Base-by-base conservation (phyloP, 1,140 invertebrate species). In the Leptopilina clavipes region DNA sequence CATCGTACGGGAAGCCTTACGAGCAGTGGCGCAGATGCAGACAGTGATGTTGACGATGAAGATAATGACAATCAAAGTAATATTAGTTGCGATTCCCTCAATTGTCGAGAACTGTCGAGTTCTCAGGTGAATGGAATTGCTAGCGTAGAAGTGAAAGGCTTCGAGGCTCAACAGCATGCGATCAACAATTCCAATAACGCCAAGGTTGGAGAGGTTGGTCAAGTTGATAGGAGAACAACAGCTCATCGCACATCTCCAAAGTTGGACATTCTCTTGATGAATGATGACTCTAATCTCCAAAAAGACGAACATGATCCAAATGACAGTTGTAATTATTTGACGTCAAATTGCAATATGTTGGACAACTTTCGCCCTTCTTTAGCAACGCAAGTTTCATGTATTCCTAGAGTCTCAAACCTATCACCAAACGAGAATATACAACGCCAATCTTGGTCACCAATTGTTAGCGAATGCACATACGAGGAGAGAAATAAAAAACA, bases 21-120 rank as follows among this genome's bases (percentile, higher is more conserved):
- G 3, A 91, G 91, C 83, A 92, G 90, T 75, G 91, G 90, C n/a
- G 91, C 90, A 48, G 91, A 93, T 82, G 89, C 92, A 43, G 93
- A 93, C 86, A 93, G 93, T 81, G 89, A 93, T 88, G 93, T 94
- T 86, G 93, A 94, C 3, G 54, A 59, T 0, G 14, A 52, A n/a
- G 93, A 94, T 22, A 19, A 59, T 22, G 54, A 59, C 82, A 93
- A 93, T 83, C 93, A 94, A 82, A 93, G 93, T 78, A 94, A 93
- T 81, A 93, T 94, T 86, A 95, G 93, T 82, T 94, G 92, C 86
- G 94, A 94, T 85, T 94, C 93, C 12, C 87, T 94, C 77, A 94
- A 94, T 88, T 93, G 93, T 86, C 92, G 92, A 72, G 94, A 94
- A 83, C 80, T 93, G 7, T 71, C 71, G 9, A 71, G 14, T 65